Evolutionary conservation across 2,888 invertebrate species (phyloP).

Genomic region (Mellilla xanthometata): DNA sequence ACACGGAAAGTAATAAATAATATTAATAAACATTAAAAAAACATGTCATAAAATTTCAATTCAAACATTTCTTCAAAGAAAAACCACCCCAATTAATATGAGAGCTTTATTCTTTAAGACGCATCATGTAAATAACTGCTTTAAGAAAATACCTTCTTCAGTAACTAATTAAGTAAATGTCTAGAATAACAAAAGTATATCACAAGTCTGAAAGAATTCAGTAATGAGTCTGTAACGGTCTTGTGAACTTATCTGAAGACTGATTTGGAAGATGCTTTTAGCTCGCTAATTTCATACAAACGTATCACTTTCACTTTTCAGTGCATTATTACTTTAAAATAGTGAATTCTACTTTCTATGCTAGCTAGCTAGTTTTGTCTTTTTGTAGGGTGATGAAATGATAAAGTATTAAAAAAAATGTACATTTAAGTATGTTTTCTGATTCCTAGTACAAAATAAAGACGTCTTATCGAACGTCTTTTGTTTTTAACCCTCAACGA

Average conservation of each 20-base stretch:
- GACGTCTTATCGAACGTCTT: too few relatives aligned
- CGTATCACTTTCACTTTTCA: background rate
- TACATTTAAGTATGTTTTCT: too few relatives aligned
- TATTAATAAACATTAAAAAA: too few relatives aligned
- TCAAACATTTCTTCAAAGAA: conserved; percentile 4
- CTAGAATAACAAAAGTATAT: conserved; percentile 1
- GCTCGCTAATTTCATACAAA: background rate
- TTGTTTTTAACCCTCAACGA: too few relatives aligned
- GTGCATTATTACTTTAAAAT: too few relatives aligned
- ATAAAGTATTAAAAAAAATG: too few relatives aligned
- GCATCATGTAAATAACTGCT: conserved; percentile 4
- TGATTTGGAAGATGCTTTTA: background rate
- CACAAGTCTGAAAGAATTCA: background rate
- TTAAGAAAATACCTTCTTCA: background rate
- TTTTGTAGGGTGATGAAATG: too few relatives aligned
- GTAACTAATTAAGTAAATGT: background rate
- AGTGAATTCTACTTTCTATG: too few relatives aligned
- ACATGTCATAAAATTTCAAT: too few relatives aligned
- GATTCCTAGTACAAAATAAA: too few relatives aligned
- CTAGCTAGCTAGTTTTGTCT: too few relatives aligned
- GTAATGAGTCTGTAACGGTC: conserved; percentile 4
- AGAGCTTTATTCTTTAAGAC: conserved; percentile 2
- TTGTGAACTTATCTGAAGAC: background rate
- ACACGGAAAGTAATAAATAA: too few relatives aligned
- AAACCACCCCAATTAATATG: conserved; percentile 3